Evolutionary conservation across 2,888 invertebrate genomes (phyloP), one percentile per base, ranked within the genome.

Genomic region (Caenorhabditis drosophilae): DNA sequence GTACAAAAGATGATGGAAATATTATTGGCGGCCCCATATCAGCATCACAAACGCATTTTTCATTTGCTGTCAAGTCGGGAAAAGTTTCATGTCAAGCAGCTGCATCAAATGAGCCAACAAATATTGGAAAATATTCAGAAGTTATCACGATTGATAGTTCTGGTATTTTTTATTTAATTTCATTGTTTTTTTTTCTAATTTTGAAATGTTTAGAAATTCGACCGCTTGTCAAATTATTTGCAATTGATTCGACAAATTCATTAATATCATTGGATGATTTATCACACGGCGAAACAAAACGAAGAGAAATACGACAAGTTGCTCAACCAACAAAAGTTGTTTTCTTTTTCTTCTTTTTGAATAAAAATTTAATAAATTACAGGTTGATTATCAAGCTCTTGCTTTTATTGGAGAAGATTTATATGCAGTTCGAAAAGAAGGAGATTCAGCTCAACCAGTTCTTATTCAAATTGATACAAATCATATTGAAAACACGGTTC

Each of bases 41-140:
- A 40, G 73, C 75, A 27, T 70, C 77, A n/a, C 72, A 71, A 31
- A 67, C 69, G 4, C 73, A 77, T 55, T 81, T 73, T 46, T 76
- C 77, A 9, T 82, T 82, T 46, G 67, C 76, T 7, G 80, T 80
- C 4, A 80, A 80, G 41, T 80, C 79, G n/a, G 82, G 82, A 42
- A 78, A 79, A 59, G 79, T 82, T 2, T 61, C 64, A 4, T 81
- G 81, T 49, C 70, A 71, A 3, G 81, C 81, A 0, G 82, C 78
- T 11, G 81, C 82, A 1, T 61, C 75, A n/a, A 82, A 82, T 62
- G 80, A 82, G 56, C 80, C 80, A 15, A 70, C 61, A 15, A 74
- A 81, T 50, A 50, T 82, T 36, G 82, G 82, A 15, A 56, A 44
- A 1, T 77, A 67, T 34, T 78, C 79, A 1, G 73, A 72, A 15